phyloP scores from a whole-genome alignment of 2,888 invertebrate species.

The Hypolimnas misippus region DNA sequence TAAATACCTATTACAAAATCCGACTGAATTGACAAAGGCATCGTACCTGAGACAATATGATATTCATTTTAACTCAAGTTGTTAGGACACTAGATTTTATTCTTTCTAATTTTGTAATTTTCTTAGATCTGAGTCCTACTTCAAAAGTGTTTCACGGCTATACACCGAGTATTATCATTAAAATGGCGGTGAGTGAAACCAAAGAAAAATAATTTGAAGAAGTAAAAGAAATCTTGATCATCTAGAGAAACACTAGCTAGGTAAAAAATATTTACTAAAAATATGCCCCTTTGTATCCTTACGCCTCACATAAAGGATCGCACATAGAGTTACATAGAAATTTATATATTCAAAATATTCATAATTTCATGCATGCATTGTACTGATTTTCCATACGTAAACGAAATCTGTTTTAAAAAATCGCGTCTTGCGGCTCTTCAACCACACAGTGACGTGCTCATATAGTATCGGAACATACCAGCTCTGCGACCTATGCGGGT shows the following conservation, averaged over 20 bases:
- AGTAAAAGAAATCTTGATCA: constrained; percentile 36
- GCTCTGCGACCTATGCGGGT: constrained; percentile 19
- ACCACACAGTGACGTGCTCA: constrained; percentile 47
- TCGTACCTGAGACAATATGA: too few relatives aligned
- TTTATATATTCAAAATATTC: background rate
- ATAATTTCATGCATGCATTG: background rate
- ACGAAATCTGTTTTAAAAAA: background rate
- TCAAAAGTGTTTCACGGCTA: constrained; percentile 1
- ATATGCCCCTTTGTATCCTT: background rate
- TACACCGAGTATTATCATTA: constrained; percentile 34
- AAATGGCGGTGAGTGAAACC: constrained; percentile 54
- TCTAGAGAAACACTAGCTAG: constrained; percentile 11
- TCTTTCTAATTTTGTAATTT: background rate
- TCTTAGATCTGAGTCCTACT: background rate
- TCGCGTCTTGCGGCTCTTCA: constrained; percentile 47
- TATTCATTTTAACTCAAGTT: too few relatives aligned
- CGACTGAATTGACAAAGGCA: too few relatives aligned
- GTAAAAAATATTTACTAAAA: constrained; percentile 3
- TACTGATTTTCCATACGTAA: background rate
- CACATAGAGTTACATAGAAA: background rate
- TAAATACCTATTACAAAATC: too few relatives aligned
- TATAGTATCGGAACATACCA: constrained; percentile 7
- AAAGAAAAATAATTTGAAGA: constrained; percentile 47
- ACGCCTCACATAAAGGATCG: too few relatives aligned
- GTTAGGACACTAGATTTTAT: too few relatives aligned